Conservation (phyloP, 2,888 invertebrate genomes). For the Ceratothoa steindachneri region DNA sequence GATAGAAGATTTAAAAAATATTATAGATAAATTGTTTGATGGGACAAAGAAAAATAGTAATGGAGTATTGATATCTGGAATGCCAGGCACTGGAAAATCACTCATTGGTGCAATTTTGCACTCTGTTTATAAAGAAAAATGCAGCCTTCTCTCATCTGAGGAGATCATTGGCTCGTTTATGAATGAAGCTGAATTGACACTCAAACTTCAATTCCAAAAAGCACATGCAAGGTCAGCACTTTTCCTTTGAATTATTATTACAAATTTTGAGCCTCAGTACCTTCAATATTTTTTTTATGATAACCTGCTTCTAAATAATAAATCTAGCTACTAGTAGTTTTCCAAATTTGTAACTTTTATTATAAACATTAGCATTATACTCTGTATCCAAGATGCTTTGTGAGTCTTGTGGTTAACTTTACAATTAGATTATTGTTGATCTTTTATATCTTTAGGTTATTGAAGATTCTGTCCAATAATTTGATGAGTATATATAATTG, state of each 20-base stretch:
- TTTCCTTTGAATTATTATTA: background rate
- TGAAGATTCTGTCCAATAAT: too few species aligned
- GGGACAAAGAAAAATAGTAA: background rate
- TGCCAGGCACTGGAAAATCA: conserved; percentile 29
- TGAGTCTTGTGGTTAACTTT: too few species aligned
- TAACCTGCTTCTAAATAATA: too few species aligned
- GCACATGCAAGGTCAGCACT: conserved; percentile 23
- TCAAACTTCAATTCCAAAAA: conserved; percentile 18
- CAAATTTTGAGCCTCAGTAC: background rate
- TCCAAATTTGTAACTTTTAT: too few species aligned
- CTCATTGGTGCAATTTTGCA: conserved; percentile 25
- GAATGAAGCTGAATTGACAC: conserved; percentile 26
- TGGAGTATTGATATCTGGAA: conserved; percentile 35
- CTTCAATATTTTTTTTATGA: too few species aligned
- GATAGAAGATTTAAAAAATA: conserved; percentile 15
- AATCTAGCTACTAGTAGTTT: too few species aligned
- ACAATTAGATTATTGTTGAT: too few species aligned
- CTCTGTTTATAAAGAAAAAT: conserved; percentile 19
- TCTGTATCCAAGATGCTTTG: too few species aligned
- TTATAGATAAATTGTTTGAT: conserved; percentile 24
- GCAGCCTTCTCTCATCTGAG: conserved; percentile 7
- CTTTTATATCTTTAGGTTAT: too few species aligned
- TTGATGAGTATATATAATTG: too few species aligned
- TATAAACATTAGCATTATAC: too few species aligned
- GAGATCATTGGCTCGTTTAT: conserved; percentile 27